A percentile compares a stretch with the other conserved stretches of the same genome.
phyloP scores from a whole-genome alignment of 1,140 invertebrate species.

The Philopotamus ludificatus region DNA sequence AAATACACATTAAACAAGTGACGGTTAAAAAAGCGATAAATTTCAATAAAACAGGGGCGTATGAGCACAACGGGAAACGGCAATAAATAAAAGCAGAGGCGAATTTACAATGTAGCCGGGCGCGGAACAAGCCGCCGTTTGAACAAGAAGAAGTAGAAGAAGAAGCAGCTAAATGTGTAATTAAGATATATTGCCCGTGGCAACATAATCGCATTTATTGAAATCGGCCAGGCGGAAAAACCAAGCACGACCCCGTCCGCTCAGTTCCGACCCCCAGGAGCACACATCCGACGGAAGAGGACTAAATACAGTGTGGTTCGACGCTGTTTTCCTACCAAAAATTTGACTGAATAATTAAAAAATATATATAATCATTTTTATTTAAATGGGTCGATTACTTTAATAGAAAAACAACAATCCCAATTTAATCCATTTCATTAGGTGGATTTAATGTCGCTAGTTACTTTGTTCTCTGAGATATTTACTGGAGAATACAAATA shows the following conservation, averaged over 20 bases:
- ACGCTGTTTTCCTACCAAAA: too few relatives aligned
- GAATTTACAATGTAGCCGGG: conserved; percentile 8
- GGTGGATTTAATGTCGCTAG: too few relatives aligned
- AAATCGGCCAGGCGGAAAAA: conserved; percentile 16
- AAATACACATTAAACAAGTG: conserved; percentile 19
- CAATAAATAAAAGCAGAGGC: conserved; percentile 12
- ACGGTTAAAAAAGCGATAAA: conserved; percentile 19
- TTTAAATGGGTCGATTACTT: too few relatives aligned
- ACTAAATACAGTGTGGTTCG: too few relatives aligned
- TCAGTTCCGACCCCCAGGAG: background rate
- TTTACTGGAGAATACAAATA: too few relatives aligned
- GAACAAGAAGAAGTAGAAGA: too few relatives aligned
- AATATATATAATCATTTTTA: too few relatives aligned
- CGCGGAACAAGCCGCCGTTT: conserved; percentile 10
- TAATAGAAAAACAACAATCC: too few relatives aligned
- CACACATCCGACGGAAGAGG: too few relatives aligned
- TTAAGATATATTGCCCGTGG: conserved; percentile 22
- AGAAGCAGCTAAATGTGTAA: conserved; percentile 23
- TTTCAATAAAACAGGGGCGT: conserved; percentile 21
- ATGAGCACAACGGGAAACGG: conserved; percentile 7
- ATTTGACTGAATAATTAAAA: too few relatives aligned
- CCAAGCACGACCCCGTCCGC: background rate
- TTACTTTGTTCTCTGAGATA: too few relatives aligned
- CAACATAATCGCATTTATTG: conserved; percentile 19
- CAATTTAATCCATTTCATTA: too few relatives aligned